phyloP scores from a whole-genome alignment of 1,140 invertebrate genomes.

The Acyrthosiphon pisum region DNA sequence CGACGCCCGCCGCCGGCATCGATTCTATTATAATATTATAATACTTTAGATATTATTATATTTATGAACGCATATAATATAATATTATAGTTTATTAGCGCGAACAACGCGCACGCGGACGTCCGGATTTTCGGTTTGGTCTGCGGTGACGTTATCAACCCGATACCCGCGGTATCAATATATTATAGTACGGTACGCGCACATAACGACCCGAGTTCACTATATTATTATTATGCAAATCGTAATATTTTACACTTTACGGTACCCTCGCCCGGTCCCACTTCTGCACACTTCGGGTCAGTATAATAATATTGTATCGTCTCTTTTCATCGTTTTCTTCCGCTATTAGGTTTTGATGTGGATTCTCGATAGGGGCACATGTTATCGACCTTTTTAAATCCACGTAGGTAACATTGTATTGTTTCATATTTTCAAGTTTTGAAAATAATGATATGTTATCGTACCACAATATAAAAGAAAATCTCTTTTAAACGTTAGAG shows the following conservation, averaged over 20 bases:
- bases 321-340: too few relatives aligned
- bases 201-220: not conserved
- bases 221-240: conserved; percentile 6
- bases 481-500: too few relatives aligned
- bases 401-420: too few relatives aligned
- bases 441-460: too few relatives aligned
- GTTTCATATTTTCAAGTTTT: too few relatives aligned
- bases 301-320: not conserved
- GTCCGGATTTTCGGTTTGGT: not conserved
- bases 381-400: too few relatives aligned
- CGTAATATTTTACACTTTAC: not conserved
- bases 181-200: not conserved
- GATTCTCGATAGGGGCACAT: too few relatives aligned
- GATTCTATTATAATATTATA: not conserved
- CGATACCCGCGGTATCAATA: not conserved
- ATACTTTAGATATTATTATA: not conserved
- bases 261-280: not conserved
- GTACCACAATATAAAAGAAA: too few relatives aligned
- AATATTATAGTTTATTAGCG: not conserved
- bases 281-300: not conserved
- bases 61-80: not conserved
- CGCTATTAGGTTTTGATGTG: too few relatives aligned
- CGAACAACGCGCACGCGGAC: not conserved
- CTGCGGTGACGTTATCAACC: not conserved
- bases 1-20: not conserved